phyloP scores from a whole-genome alignment of 2,888 invertebrate species.

The Chouioia cunea region DNA sequence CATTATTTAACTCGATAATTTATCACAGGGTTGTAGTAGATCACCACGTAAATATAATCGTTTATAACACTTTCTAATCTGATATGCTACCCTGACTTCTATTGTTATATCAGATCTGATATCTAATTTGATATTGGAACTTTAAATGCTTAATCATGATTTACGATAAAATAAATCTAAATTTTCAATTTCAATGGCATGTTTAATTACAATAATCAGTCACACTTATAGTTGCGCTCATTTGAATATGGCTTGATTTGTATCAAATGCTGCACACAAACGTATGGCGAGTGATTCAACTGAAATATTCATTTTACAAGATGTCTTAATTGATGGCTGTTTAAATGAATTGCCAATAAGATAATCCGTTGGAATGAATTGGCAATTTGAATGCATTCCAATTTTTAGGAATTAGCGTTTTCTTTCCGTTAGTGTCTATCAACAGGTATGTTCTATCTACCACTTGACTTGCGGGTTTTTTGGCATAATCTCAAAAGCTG shows the following conservation, averaged over 20 bases:
- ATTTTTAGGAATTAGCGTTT: constrained; percentile 40
- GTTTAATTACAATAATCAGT: constrained; percentile 22
- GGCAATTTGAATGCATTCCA: constrained; percentile 29
- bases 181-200: constrained; percentile 29
- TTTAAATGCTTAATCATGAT: constrained; percentile 14
- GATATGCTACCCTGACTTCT: constrained; percentile 23
- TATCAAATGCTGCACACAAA: constrained; percentile 27
- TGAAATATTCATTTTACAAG: constrained; percentile 22
- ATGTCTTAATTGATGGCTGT: constrained; percentile 12
- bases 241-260: constrained; percentile 33
- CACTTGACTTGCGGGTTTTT: constrained; percentile 24
- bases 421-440: constrained; percentile 29
- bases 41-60: constrained; percentile 26
- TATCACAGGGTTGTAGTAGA: constrained; percentile 46
- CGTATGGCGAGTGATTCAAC: constrained; percentile 14
- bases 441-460: constrained; percentile 27
- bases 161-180: constrained; percentile 24
- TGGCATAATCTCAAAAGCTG: constrained; percentile 55
- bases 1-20: constrained; percentile 26
- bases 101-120: constrained; percentile 8
- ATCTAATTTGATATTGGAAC: constrained; percentile 15
- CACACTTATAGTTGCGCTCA: constrained; percentile 15
- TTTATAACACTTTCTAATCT: constrained; percentile 23
- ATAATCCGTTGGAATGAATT: constrained; percentile 27
- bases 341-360: constrained; percentile 29